phyloP scores from a whole-genome alignment of 92 coral and sea anemone genomes.

The Ricordea florida region DNA sequence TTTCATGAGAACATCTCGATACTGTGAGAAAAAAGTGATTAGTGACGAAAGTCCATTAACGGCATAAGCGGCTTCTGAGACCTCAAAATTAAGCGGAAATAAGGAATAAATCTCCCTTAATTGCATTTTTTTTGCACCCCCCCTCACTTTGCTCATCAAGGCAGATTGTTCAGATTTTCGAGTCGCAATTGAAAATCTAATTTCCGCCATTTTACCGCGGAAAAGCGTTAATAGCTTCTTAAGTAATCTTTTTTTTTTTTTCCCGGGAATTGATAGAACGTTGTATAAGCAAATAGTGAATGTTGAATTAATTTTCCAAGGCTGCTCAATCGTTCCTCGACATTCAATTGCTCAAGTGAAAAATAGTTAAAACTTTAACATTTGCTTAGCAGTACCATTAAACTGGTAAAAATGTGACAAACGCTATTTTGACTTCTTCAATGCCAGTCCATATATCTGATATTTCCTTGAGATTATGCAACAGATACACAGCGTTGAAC shows the following conservation, averaged over 20 bases:
- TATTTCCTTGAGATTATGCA: too few species aligned
- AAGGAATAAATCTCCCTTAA: conserved; percentile 23
- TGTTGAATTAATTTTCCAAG: conserved; percentile 33
- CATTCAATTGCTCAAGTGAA: conserved; percentile 8
- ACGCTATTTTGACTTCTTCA: too few species aligned
- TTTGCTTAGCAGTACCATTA: conserved; percentile 23
- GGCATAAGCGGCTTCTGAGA: neutral
- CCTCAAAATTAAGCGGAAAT: conserved; percentile 23
- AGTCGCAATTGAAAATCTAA: conserved; percentile 40
- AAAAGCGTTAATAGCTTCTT: conserved; percentile 36
- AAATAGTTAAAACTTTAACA: conserved; percentile 18
- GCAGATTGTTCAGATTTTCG: conserved; percentile 30
- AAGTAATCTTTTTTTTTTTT: conserved; percentile 42
- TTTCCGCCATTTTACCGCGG: conserved; percentile 46
- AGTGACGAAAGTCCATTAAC: conserved; percentile 22
- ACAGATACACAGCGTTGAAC: too few species aligned
- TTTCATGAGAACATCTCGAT: conserved; percentile 8
- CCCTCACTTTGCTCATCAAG: conserved; percentile 10
- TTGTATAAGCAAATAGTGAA: conserved; percentile 46
- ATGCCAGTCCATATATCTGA: too few species aligned
- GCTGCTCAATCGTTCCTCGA: conserved; percentile 22
- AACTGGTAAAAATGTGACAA: neutral
- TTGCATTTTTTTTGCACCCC: conserved; percentile 32
- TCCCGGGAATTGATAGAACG: conserved; percentile 31
- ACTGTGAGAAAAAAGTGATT: conserved; percentile 34